phyloP scores from a whole-genome alignment of 2,797 vertebrate genomes.

The Aulostomus chinensis region DNA sequence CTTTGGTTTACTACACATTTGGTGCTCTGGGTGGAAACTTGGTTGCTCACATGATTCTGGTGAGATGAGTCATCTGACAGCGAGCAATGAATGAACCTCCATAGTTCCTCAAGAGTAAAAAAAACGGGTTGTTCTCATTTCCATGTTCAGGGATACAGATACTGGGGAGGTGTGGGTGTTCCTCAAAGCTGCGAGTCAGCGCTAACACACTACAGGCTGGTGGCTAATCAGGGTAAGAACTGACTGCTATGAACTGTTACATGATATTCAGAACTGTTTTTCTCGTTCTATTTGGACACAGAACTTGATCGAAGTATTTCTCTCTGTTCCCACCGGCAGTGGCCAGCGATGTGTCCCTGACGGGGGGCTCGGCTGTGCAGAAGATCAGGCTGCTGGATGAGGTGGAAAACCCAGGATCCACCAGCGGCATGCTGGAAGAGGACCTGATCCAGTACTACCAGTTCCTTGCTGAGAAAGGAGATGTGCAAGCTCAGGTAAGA shows the following conservation, averaged over 20 bases:
- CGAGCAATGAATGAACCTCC: neutral
- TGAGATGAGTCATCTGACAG: slow-evolving; percentile 69
- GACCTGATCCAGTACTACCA: slow-evolving; percentile 99
- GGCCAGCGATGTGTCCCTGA: slow-evolving; percentile 95
- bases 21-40: slow-evolving; percentile 96
- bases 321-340: slow-evolving; percentile 23
- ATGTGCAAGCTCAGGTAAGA: slow-evolving; percentile 95
- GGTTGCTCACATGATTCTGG: slow-evolving; percentile 96
- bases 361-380: slow-evolving; percentile 95
- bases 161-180: slow-evolving; percentile 97
- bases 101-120: neutral
- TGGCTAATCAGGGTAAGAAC: slow-evolving; percentile 92
- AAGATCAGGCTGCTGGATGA: slow-evolving; percentile 94
- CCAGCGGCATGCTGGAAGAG: slow-evolving; percentile 96
- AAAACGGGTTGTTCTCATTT: neutral
- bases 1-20: slow-evolving; percentile 97
- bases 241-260: neutral
- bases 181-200: slow-evolving; percentile 98
- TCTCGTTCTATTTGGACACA: neutral
- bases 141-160: slow-evolving; percentile 90
- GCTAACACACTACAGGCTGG: slow-evolving; percentile 93
- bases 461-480: slow-evolving; percentile 97
- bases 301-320: neutral
- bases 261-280: neutral
- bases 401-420: slow-evolving; percentile 94